phyloP scores from a whole-genome alignment of 2,888 invertebrate genomes.

The Dryocosmus kuriphilus region DNA sequence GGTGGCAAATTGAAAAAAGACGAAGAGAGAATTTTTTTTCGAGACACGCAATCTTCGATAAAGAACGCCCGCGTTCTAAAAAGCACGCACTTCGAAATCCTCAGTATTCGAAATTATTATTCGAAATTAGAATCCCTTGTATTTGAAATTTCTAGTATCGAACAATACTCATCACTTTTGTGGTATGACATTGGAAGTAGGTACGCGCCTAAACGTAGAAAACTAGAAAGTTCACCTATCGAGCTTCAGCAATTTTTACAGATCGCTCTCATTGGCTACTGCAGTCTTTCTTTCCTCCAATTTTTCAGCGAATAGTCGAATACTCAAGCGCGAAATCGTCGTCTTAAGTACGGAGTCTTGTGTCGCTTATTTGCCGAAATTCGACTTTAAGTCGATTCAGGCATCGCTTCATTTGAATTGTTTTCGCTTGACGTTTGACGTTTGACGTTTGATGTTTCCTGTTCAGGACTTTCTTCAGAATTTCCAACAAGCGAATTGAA shows the following conservation, averaged over 20 bases:
- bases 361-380: slow-evolving; percentile 18
- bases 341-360: slow-evolving; percentile 38
- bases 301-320: slow-evolving; percentile 18
- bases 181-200: slow-evolving; percentile 4
- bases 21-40: slow-evolving; percentile 16
- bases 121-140: not conserved
- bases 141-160: slow-evolving; percentile 18
- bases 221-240: slow-evolving; percentile 38
- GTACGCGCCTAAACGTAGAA: slow-evolving; percentile 26
- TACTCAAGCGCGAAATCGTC: slow-evolving; percentile 31
- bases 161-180: slow-evolving; percentile 37
- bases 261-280: slow-evolving; percentile 24
- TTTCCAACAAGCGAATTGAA: slow-evolving; percentile 36
- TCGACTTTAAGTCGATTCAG: slow-evolving; percentile 24
- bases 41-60: slow-evolving; percentile 18
- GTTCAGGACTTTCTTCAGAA: not conserved
- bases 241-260: slow-evolving; percentile 22
- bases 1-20: not conserved
- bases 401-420: not conserved
- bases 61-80: slow-evolving; percentile 39
- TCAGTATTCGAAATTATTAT: slow-evolving; percentile 1
- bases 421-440: not conserved
- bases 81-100: slow-evolving; percentile 7
- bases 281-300: slow-evolving; percentile 27
- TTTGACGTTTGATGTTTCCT: slow-evolving; percentile 2